Evolutionary conservation across 1,140 invertebrate genomes (phyloP).

Genomic region (Drosophila ogumai): DNA sequence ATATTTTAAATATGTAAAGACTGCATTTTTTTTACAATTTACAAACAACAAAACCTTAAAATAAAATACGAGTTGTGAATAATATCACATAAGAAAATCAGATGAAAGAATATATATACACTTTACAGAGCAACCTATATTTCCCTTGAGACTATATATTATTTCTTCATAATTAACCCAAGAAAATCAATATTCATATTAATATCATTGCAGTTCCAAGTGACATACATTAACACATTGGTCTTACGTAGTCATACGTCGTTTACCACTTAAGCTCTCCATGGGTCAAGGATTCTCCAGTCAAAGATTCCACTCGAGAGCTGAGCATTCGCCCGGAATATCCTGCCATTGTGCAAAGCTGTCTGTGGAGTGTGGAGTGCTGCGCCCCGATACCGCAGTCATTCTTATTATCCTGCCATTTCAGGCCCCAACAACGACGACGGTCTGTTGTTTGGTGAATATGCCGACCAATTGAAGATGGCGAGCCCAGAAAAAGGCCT

Average conservation of each 20-base stretch:
- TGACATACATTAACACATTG: constrained; percentile 1
- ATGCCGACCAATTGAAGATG: constrained; percentile 53
- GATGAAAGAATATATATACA: background rate
- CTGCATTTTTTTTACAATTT: too few relatives aligned
- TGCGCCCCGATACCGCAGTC: constrained; percentile 18
- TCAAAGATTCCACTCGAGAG: constrained; percentile 20
- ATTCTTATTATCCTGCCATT: constrained; percentile 38
- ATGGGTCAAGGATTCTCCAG: constrained; percentile 24
- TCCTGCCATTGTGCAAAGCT: constrained; percentile 12
- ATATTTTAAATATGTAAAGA: background rate
- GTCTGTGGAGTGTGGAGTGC: constrained; percentile 16
- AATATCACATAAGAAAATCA: background rate
- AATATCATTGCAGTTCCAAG: background rate
- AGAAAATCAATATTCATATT: background rate
- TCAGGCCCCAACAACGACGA: constrained; percentile 6
- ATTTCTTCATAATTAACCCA: constrained; percentile 8
- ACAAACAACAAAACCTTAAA: background rate
- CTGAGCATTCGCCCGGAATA: constrained; percentile 12
- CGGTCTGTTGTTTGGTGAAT: constrained; percentile 44
- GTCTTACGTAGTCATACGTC: constrained; percentile 7
- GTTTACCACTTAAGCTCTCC: constrained; percentile 12
- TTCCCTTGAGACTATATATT: background rate
- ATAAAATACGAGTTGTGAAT: background rate
- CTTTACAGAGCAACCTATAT: too few relatives aligned
- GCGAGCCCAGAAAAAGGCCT: constrained; percentile 31